A percentile compares a stretch with the other conserved stretches of the same genome.
These are phyloP conservation scores for Drosophila paucipuncta DNA, from an alignment of 2,888 invertebrate genomes.

Conservation along the genomic window DNA sequence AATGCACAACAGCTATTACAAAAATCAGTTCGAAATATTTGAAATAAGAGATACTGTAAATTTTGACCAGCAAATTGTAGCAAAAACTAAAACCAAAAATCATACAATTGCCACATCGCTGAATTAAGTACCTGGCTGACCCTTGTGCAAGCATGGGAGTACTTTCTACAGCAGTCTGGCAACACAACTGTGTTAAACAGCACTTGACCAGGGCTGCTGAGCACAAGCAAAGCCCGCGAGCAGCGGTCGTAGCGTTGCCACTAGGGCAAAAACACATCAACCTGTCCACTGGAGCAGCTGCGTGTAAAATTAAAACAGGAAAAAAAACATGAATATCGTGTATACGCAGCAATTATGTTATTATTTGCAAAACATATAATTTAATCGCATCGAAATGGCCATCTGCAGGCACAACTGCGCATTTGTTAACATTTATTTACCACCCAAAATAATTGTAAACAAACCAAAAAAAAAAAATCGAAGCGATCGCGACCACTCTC, in stretches of 20 bases:
- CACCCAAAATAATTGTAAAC: constrained; percentile 30
- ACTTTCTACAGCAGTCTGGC: constrained; percentile 24
- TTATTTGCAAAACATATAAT: constrained; percentile 17
- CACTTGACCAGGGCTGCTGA: constrained; percentile 20
- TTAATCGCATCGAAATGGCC: constrained; percentile 2
- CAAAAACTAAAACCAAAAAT: constrained; percentile 5
- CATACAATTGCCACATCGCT: constrained; percentile 4
- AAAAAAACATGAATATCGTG: constrained; percentile 1
- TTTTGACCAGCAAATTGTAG: neutral
- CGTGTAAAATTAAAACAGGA: constrained; percentile 10
- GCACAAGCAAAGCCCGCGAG: constrained; percentile 6
- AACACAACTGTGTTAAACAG: constrained; percentile 3
- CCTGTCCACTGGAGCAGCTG: neutral
- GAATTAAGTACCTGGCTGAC: neutral
- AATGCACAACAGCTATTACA: neutral
- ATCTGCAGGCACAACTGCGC: constrained; percentile 28
- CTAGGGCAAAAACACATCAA: neutral
- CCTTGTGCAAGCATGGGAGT: neutral
- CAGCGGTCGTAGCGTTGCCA: constrained; percentile 26
- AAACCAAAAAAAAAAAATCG: constrained; percentile 14
- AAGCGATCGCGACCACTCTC: constrained; percentile 21
- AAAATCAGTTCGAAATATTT: neutral
- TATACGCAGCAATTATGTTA: constrained; percentile 11
- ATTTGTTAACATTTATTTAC: constrained; percentile 37
- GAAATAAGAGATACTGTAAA: neutral